Evolutionary conservation across 2,797 vertebrate species (phyloP), one percentile per base, ranked within the genome.

Genomic region (Diplodus puntazzo): DNA sequence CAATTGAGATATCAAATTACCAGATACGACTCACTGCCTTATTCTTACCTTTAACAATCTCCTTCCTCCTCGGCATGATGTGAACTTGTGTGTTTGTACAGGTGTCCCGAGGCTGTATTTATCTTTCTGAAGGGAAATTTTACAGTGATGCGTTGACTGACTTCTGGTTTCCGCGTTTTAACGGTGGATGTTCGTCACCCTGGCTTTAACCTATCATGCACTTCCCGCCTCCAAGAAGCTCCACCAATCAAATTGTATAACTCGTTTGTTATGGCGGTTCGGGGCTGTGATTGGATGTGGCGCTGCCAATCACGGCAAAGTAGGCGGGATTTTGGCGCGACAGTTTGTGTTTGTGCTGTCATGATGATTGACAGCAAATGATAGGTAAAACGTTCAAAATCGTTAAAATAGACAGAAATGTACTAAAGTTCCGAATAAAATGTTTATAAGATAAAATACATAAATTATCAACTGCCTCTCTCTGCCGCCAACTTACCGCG

Each of bases 21-120:
- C 7, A 11, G 3, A 30, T 4, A 0, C 21, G 5, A 48, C 2
- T 0, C 10, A 2, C n/a, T 17, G 16, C 1, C 46, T 23, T 16
- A 2, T 11, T 58, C 75, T 73, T 45, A 93, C 92, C 72, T 91
- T 43, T 82, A 6, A 69, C 61, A 0, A 21, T 0, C 0, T 60
- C 43, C 12, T 57, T 91, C 67, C 61, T 91, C 54, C 16, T 48
- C 0, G 87, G 21, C 92, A 92, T 93, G 43, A 0, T 49, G 52
- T 48, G 21, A 14, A 11, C 8, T 6, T 34, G 3, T 12, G n/a
- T 46, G 4, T 63, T 14, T 42, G 11, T 5, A 4, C 1, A 4
- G 34, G 1, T 27, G 10, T 43, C n/a, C 65, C 17, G 54, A 4
- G 1, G 18, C 0, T 23, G 12, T 30, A 1, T 14, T 9, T 12